phyloP scores from a whole-genome alignment of 1,140 invertebrate species.

The Cherax quadricarinatus region DNA sequence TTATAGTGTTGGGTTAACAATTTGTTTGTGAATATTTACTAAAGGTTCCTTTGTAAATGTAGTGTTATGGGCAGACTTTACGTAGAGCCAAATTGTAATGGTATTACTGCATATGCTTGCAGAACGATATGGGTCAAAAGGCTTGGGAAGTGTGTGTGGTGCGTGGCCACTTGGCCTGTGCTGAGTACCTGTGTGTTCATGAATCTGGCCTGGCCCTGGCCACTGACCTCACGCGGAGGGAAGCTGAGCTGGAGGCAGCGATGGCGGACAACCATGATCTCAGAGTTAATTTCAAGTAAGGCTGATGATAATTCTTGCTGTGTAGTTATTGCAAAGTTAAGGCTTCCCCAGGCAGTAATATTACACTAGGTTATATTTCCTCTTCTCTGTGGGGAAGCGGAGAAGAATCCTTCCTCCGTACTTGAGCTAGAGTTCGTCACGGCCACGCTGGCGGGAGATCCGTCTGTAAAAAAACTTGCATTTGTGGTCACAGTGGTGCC shows the following conservation, averaged over 20 bases:
- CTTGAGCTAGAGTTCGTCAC: too few species aligned
- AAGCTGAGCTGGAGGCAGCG: slow-evolving; percentile 67
- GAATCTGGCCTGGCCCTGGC: slow-evolving; percentile 67
- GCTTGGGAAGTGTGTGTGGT: slow-evolving; percentile 72
- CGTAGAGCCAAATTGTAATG: background rate
- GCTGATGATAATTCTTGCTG: background rate
- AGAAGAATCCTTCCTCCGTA: too few species aligned
- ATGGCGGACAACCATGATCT: slow-evolving; percentile 68
- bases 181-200: slow-evolving; percentile 73
- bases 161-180: slow-evolving; percentile 70
- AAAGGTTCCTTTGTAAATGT: too few species aligned
- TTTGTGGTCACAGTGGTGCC: too few species aligned
- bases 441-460: too few species aligned
- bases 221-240: slow-evolving; percentile 61
- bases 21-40: too few species aligned
- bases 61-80: too few species aligned
- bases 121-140: slow-evolving; percentile 74
- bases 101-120: background rate
- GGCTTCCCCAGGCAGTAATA: background rate
- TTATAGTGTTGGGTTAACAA: too few species aligned
- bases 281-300: slow-evolving; percentile 69
- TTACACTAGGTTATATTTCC: background rate
- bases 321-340: background rate
- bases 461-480: too few species aligned
- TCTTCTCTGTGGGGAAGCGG: too few species aligned